Evolutionary conservation across 1,140 invertebrate species (phyloP).

Genomic region (Drosophila bipectinata): DNA sequence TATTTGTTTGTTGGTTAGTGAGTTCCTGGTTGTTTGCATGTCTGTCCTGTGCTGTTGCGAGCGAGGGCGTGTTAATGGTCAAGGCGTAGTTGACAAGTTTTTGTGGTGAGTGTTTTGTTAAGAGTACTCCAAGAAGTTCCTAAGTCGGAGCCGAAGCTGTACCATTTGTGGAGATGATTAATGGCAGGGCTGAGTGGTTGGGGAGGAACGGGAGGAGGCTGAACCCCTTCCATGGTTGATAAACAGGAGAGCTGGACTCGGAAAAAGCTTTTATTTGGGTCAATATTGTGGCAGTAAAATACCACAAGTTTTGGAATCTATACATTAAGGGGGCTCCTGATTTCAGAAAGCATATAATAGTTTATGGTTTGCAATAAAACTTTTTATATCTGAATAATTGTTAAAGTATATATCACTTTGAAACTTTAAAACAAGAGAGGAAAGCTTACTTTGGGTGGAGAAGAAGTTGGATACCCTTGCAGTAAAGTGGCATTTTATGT

Average conservation of each 20-base stretch:
- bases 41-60: constrained; percentile 9
- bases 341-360: no score
- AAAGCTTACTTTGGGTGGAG: not conserved
- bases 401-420: not conserved
- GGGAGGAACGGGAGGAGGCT: not conserved
- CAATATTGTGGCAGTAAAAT: not conserved
- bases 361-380: no score
- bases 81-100: constrained; percentile 72
- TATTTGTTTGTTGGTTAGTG: not conserved
- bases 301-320: not conserved
- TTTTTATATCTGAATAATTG: no score
- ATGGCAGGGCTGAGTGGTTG: constrained; percentile 32
- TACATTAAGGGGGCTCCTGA: no score
- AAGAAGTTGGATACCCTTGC: no score
- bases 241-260: constrained; percentile 6
- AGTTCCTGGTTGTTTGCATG: constrained; percentile 20
- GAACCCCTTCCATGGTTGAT: not conserved
- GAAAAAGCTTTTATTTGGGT: not conserved
- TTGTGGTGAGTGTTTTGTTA: constrained; percentile 57
- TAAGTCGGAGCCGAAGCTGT: constrained; percentile 11
- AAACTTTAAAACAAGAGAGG: not conserved
- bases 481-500: no score
- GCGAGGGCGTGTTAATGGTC: constrained; percentile 72
- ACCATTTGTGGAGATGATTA: constrained; percentile 70
- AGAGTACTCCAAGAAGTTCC: constrained; percentile 37